Base-by-base conservation (phyloP, 2,888 invertebrate genomes). In the Clusia tigrina region DNA sequence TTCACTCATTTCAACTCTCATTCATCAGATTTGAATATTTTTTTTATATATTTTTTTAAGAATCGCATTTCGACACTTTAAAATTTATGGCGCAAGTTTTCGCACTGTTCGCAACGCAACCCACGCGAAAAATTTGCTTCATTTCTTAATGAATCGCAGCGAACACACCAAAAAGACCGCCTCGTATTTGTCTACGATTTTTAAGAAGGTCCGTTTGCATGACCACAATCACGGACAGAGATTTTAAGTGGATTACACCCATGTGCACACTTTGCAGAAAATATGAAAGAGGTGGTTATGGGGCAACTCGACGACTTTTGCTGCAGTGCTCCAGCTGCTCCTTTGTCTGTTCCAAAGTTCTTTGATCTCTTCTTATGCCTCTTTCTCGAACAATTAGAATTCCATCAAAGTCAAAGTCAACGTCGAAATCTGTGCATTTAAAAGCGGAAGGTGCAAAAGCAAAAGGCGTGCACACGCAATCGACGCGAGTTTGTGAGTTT, bases 401-500 rank as follows among this genome's bases (percentile, higher is more conserved):
- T 32, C 32, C 5, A 32, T 32, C 5, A 32, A 32, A 32, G 12
- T 9, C 5, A 32, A 32, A 12, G 12, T 9, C 32, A 32, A 12
- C 5, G 32, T 9, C 5, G 6, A 32, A 12, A 32, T 9, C 5
- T 32, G 32, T 32, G 5, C 32, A 32, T 32, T 12, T 9, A 32
- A 32, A 32, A 32, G 32, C 32, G 5, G 32, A 32, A 32, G 6
- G 6, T 32, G 32, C 6, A 15, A 12, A n/a, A n/a, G 3, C n/a
- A 38, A 42, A 22, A 42, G 12, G 15, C 56, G 25, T 10, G 2
- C 23, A 38, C 25, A 23, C 42, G 53, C 12, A 51, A 23, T 48
- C 6, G 25, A 56, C 37, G 37, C 54, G 58, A 62, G 69, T 70
- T 70, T 48, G 42, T 20, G 2, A 18, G 37, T 32, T 54, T 68